Evolutionary conservation across 1,140 invertebrate species (phyloP).

Genomic region (Polyergus mexicanus): DNA sequence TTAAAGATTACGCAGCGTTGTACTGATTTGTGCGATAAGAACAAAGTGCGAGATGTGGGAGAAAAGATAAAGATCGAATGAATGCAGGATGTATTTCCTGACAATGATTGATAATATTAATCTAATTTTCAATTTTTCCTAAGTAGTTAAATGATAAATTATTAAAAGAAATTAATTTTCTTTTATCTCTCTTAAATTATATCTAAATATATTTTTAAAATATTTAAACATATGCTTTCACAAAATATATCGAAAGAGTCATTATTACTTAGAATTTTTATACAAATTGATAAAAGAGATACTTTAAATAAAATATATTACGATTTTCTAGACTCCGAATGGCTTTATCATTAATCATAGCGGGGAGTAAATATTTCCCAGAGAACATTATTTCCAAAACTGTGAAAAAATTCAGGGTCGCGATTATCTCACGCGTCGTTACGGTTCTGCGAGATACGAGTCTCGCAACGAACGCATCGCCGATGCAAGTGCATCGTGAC

Average conservation of each 20-base stretch:
- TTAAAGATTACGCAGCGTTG: slow-evolving; percentile 34
- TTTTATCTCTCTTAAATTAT: not conserved
- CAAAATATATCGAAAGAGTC: not conserved
- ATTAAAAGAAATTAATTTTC: not conserved
- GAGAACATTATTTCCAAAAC: not conserved
- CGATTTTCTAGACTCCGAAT: not conserved
- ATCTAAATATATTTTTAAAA: not conserved
- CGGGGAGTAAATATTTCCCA: not conserved
- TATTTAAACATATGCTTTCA: not conserved
- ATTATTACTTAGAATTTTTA: not conserved
- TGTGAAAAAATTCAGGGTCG: not conserved
- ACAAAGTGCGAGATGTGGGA: not conserved
- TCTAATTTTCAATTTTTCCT: not conserved
- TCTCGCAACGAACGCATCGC: not conserved
- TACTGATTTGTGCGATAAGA: slow-evolving; percentile 38
- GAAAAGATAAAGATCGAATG: not conserved
- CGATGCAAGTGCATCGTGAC: slow-evolving; percentile 14
- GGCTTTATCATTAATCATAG: not conserved
- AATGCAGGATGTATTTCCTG: not conserved
- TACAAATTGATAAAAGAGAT: not conserved
- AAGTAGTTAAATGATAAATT: not conserved
- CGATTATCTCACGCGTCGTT: not conserved
- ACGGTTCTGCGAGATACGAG: not conserved
- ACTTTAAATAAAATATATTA: not conserved
- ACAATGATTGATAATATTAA: not conserved